Evolutionary conservation across 2,797 vertebrate genomes (phyloP), one percentile per base, ranked within the genome.

Genomic region (Dryobates pubescens): DNA sequence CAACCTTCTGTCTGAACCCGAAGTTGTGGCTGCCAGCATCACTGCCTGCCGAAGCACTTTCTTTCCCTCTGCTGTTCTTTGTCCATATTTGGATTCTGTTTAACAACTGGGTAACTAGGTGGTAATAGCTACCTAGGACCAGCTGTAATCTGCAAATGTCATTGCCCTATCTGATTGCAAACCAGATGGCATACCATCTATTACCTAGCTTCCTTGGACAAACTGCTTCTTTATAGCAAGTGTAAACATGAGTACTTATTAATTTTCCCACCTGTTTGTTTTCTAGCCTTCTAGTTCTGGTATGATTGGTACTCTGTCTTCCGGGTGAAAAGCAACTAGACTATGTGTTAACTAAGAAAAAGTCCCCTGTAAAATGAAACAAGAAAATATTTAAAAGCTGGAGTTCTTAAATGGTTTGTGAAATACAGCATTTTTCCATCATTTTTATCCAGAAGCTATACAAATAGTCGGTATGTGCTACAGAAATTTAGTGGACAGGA

Each of bases 241-340:
- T 32, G 53, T 68, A 91, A 89, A 92, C 65, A 86, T 34, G 57
- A 67, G 16, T 69, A 51, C 64, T 80, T 76, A 76, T 84, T 86
- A 68, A 49, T 90, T 95, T 92, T 67, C 15, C 61, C 62, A 85
- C 75, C 30, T 90, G 69, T 90, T 94, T 95, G 64, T 90, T 95
- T 92, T 82, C 38, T 38, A 88, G 9, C 38, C 51, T 67, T 47
- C 62, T 70, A 36, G 19, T 32, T 69, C 30, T 86, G 24, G 6
- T 84, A n/a, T 45, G 3, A 45, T 67, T 93, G 74, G 12, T 34
- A 75, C 5, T 61, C 32, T 68, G 5, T 82, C 54, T 72, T 72
- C 18, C 34, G 45, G 23, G 14, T 80, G 51, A 73, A 85, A 89
- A 69, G 23, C 43, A 86, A 64, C 62, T 53, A 32, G 45, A 22